Percentiles rank a stretch among this genome's conserved stretches.
Conservation (phyloP, 2,888 invertebrate genomes). For the Heliconius erato region DNA sequence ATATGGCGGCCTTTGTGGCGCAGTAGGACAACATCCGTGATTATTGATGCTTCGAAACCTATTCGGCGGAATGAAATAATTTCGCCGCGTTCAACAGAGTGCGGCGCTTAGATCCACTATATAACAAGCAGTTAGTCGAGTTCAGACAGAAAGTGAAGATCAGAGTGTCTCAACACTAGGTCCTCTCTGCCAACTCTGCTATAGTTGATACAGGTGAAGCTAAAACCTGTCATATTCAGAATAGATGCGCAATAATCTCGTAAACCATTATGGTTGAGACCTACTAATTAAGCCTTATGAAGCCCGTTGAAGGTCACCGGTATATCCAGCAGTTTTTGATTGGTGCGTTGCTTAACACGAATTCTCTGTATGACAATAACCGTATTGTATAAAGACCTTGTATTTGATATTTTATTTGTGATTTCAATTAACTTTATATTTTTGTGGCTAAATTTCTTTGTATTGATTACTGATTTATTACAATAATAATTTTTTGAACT, state of each 20-base stretch:
- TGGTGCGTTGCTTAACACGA: slow-evolving; percentile 3
- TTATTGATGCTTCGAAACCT: too few relatives aligned
- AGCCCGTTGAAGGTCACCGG: slow-evolving; percentile 5
- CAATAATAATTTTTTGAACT: too few relatives aligned
- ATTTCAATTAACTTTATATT: background rate
- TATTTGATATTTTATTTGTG: background rate
- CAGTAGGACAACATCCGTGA: too few relatives aligned
- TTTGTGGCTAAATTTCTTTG: background rate
- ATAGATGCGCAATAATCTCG: background rate
- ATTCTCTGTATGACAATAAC: background rate
- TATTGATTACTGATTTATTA: too few relatives aligned
- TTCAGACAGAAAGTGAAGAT: too few relatives aligned
- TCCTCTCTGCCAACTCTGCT: background rate
- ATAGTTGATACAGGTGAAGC: background rate
- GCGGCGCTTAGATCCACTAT: background rate
- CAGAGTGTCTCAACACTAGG: background rate
- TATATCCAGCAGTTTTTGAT: background rate
- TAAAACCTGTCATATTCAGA: background rate
- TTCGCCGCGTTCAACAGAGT: background rate
- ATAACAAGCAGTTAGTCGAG: background rate
- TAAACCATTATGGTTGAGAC: background rate
- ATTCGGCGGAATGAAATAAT: background rate
- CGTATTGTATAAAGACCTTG: background rate
- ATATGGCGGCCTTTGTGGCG: too few relatives aligned
- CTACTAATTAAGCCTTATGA: slow-evolving; percentile 17